A percentile compares a stretch with the other conserved stretches of the same genome.
These are phyloP conservation scores for Manis javanica DNA, from an alignment of 2,797 vertebrate genomes.

Conservation along the genomic window DNA sequence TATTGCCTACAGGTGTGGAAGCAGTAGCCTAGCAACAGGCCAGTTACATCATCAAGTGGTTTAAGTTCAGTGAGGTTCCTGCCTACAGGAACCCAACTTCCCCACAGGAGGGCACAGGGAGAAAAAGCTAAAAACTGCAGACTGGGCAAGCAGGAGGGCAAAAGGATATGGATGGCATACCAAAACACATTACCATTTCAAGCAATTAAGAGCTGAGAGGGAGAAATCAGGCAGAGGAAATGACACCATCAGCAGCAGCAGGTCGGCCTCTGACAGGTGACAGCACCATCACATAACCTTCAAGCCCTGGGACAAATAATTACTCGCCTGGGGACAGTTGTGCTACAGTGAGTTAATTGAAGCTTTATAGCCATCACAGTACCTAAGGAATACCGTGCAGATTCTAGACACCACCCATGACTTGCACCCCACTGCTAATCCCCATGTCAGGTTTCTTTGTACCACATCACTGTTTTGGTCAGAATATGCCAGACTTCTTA, in stretches of 20 bases:
- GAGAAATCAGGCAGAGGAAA: constrained; percentile 34
- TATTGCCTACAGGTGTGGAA: no score
- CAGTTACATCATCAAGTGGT: no score
- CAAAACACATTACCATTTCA: constrained; percentile 60
- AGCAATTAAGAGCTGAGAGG: constrained; percentile 54
- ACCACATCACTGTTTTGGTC: background rate
- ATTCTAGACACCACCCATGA: accelerated
- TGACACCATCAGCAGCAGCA: constrained; percentile 50
- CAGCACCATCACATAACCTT: background rate
- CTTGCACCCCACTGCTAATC: background rate
- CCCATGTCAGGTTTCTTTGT: background rate
- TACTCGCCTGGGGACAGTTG: background rate
- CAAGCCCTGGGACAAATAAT: background rate
- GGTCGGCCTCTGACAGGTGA: constrained; percentile 29
- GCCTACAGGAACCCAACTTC: no score
- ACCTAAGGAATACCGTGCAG: background rate
- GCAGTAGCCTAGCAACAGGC: no score
- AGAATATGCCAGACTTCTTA: background rate
- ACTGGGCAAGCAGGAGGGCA: constrained; percentile 45
- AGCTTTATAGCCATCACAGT: background rate
- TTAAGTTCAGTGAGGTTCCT: no score
- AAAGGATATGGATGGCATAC: background rate
- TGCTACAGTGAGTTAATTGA: background rate
- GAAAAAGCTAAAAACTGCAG: constrained; percentile 39
- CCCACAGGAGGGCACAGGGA: background rate